Base-by-base conservation (phyloP, 2,797 vertebrate genomes). In the Siniperca obscura region DNA sequence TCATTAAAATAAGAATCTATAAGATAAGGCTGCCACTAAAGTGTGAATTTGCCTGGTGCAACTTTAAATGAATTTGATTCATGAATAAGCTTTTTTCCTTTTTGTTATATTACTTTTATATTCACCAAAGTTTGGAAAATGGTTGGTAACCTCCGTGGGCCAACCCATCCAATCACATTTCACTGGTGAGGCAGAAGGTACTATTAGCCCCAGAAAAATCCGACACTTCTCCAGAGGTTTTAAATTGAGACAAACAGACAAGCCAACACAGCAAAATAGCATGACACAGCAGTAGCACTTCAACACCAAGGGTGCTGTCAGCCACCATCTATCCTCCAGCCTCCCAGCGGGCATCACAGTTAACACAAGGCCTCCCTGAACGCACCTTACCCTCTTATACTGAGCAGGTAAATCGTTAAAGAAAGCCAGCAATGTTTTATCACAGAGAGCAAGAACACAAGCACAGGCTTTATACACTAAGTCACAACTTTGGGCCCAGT, bases 281-380 rank as follows among this genome's bases (percentile, higher is more conserved):
- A 93, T 93, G 94, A 95, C 93, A 87, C 93, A 93, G 93, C 94
- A 93, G 91, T 55, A 56, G 86, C 76, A 46, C 78, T 2, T 85
- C 66, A 76, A 89, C 71, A 48, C 92, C 81, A 25, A 78, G 84
- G 91, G 80, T 82, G 87, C 93, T 80, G 93, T 94, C 94, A 94
- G 90, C 79, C 53, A 8, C 70, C 85, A 94, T 95, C 92, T 70
- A 92, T 95, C 93, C 89, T 84, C 64, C 81, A 30, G 74, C 75
- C 56, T 77, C 86, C 89, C 90, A 78, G 86, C 75, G 36, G 83
- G 90, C 80, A 65, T 85, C 90, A 83, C 77, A 65, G 69, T 74
- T 67, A 88, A 64, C 76, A 82, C 80, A 59, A 85, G 79, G 74
- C 81, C 71, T 86, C 84, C 69, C 80, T 46, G 64, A 74, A 75